These are phyloP conservation scores for Plebejus melissa DNA, from an alignment of 2,888 invertebrate genomes.

Conservation along the genomic window DNA sequence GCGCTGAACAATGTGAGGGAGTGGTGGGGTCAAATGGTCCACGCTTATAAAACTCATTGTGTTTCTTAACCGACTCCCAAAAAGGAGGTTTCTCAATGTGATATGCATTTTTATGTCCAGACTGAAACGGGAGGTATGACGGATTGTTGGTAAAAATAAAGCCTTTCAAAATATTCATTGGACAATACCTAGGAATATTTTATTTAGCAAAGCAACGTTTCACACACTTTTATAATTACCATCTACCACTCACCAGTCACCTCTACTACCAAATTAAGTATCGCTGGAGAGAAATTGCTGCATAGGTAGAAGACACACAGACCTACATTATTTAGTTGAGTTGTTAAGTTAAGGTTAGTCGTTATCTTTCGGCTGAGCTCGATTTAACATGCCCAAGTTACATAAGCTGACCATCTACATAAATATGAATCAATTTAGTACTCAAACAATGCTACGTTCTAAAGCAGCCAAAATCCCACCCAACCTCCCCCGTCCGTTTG, in stretches of 20 bases:
- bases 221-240: too few relatives aligned
- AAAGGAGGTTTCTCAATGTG: neutral
- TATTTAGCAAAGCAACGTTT: too few relatives aligned
- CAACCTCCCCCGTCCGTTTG: conserved; percentile 1
- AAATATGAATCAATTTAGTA: neutral
- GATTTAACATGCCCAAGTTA: neutral
- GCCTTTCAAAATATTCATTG: too few relatives aligned
- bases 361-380: neutral
- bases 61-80: neutral
- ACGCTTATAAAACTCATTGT: conserved; percentile 17
- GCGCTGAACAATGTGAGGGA: conserved; percentile 36
- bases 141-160: too few relatives aligned
- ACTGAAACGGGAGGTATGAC: neutral
- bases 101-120: conserved; percentile 4
- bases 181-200: neutral
- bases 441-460: neutral
- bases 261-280: too few relatives aligned
- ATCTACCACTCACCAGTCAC: too few relatives aligned
- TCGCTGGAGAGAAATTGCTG: too few relatives aligned
- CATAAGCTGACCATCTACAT: neutral
- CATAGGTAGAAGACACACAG: too few relatives aligned
- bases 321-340: too few relatives aligned
- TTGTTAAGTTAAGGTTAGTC: too few relatives aligned
- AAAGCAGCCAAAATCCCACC: conserved; percentile 12
- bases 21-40: conserved; percentile 12